phyloP scores from a whole-genome alignment of 2,888 invertebrate genomes.

The Apeira syringaria region DNA sequence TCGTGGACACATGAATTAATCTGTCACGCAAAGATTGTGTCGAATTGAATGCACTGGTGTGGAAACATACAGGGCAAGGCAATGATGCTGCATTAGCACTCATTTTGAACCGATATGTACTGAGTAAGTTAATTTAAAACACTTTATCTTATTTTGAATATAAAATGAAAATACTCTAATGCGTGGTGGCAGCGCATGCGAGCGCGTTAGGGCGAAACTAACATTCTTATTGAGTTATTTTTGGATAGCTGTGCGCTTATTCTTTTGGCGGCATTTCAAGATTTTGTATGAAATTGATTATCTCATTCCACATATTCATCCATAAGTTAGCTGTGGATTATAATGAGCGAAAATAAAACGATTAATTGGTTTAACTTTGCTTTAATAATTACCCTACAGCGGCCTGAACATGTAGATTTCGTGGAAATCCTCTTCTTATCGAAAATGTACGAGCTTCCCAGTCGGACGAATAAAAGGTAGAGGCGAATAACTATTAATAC shows the following conservation, averaged over 20 bases:
- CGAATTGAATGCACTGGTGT: conserved; percentile 87
- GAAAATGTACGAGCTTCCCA: too few relatives aligned
- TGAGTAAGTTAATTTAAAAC: not conserved
- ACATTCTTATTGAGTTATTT: conserved; percentile 65
- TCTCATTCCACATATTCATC: too few relatives aligned
- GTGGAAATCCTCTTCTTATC: too few relatives aligned
- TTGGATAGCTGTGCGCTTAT: conserved; percentile 58
- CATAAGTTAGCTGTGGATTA: too few relatives aligned
- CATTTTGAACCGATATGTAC: too few relatives aligned
- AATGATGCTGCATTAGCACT: conserved; percentile 83
- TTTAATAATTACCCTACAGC: too few relatives aligned
- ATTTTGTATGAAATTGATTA: conserved; percentile 35
- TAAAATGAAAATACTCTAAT: conserved; percentile 1
- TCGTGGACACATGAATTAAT: conserved; percentile 89
- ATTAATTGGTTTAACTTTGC: too few relatives aligned
- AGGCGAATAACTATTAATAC: too few relatives aligned
- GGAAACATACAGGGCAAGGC: conserved; percentile 90
- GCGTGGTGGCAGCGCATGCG: conserved; percentile 32
- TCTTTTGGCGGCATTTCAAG: conserved; percentile 75
- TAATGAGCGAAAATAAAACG: too few relatives aligned
- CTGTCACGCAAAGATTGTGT: conserved; percentile 88
- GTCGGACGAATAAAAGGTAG: too few relatives aligned
- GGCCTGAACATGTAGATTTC: too few relatives aligned
- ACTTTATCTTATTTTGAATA: not conserved
- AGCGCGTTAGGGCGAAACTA: conserved; percentile 59